Evolutionary conservation across 2,888 invertebrate species (phyloP), one percentile per base, ranked within the genome.

Genomic region (Tortrix viridana): DNA sequence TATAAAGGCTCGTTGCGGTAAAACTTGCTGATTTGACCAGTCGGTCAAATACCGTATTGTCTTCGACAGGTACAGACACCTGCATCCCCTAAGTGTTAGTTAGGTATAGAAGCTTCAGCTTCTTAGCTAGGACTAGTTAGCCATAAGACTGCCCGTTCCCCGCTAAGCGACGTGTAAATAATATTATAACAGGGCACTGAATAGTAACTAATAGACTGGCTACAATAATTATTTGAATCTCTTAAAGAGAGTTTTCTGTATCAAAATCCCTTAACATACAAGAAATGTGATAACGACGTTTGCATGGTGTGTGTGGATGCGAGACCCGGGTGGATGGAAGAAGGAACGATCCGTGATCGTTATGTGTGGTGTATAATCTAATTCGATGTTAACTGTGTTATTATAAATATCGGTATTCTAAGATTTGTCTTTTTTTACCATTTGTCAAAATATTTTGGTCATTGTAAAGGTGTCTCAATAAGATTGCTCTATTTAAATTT

Each of bases 91-190:
- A 26, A 26, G 26, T 26, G 26, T 12, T 12, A 32, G 32, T 32
- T 32, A 32, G 32, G 12, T 12, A 32, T 32, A 32, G 55, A 50
- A 60, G 44, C 49, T 12, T 23, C n/a, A 16, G 63, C 47, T 58
- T 53, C 47, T 18, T 48, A 53, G 52, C 23, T 58, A 48, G 48
- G 61, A 5, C 44, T 41, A 41, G n/a, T n/a, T 65, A 60, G 53
- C 12, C 12, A 16, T 62, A 52, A 56, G 56, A 20, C 47, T 37
- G 82, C 82, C 81, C 71, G 64, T 69, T 26, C 71, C 69, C 75
- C 87, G 89, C 89, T 71, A 82, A 89, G 89, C 89, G 87, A 69
- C 74, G 66, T 88, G 85, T 88, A 86, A 70, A 86, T 85, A 84
- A 23, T 74, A 72, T 65, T 62, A 67, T 60, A 66, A 71, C 69